Evolutionary conservation across 2,797 vertebrate species (phyloP), one percentile per base, ranked within the genome.

Genomic region (Sebastes kiyomatsui): DNA sequence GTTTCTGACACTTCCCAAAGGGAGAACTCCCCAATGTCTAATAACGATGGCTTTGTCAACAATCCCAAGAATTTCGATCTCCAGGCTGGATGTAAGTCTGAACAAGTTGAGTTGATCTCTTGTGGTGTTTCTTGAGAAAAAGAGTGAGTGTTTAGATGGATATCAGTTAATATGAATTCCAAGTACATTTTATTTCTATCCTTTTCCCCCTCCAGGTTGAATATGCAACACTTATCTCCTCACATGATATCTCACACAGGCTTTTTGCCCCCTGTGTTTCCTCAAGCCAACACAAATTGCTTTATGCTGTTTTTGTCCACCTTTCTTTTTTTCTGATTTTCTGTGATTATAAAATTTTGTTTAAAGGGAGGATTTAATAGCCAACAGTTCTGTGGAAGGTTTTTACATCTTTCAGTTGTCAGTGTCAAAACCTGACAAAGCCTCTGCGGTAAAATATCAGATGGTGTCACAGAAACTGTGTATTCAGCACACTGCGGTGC

Each of bases 31-130:
- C 75, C 32, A 62, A 75, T 69, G 74, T 87, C 75, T 87, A 80
- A 90, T 87, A 87, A 88, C 92, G 76, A 88, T 69, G 75, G 69
- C 72, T 75, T 75, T 75, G 82, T 92, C 90, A 89, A 88, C 77
- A 20, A 87, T 83, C 74, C 73, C 75, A 84, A 84, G 59, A 80
- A 72, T 84, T 84, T 85, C 75, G 76, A 69, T 89, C 86, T 84
- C n/a, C 18, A 35, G 68, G 69, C 76, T 65, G 72, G 77, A 70
- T 86, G 68, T 61, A 68, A 66, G 70, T 84, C 79, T 66, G 66
- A 84, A 60, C 25, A 73, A 80, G 56, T 58, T 13, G 4, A 62
- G 59, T 61, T 61, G 13, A 81, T 86, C 72, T 83, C 73, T 74
- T 66, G 10, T 59, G 59, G 23, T 49, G 60, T 60, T 75, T 81